Percentiles rank a stretch among this genome's conserved stretches.
phyloP scores from a whole-genome alignment of 2,797 vertebrate genomes.

The Notolepis coatsorum region DNA sequence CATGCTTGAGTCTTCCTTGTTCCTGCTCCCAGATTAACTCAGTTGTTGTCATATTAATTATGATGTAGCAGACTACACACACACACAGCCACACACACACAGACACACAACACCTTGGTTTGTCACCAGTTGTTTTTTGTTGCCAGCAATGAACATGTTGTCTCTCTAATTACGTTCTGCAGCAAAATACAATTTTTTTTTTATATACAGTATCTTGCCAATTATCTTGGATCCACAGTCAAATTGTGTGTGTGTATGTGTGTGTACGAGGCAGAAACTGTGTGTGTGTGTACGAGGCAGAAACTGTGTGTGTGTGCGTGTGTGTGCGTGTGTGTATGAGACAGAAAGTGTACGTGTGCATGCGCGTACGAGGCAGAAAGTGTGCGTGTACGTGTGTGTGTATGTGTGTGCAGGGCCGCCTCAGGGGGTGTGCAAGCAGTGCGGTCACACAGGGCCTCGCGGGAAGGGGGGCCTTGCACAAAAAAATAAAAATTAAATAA shows the following conservation, averaged over 20 bases:
- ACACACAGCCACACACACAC: too few species aligned
- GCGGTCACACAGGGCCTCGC: too few species aligned
- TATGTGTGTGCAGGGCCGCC: neutral
- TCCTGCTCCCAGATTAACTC: conserved; percentile 34
- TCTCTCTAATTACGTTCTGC: conserved; percentile 62
- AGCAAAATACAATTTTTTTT: conserved; percentile 32
- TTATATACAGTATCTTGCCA: conserved; percentile 52
- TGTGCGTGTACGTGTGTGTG: conserved; percentile 1
- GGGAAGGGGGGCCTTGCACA: too few species aligned
- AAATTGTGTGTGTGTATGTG: conserved; percentile 22
- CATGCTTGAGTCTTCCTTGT: conserved; percentile 12
- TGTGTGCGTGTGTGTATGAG: neutral
- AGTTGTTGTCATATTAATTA: conserved; percentile 42
- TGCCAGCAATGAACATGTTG: conserved; percentile 60
- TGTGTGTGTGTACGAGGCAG: neutral
- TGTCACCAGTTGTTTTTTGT: conserved; percentile 65
- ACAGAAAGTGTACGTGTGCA: neutral
- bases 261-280: neutral
- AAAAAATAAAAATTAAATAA: too few species aligned
- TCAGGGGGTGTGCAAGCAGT: neutral
- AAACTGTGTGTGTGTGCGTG: neutral
- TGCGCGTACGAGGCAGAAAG: too few species aligned
- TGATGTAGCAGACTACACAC: conserved; percentile 51
- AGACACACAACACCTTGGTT: conserved; percentile 63
- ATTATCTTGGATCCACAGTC: conserved; percentile 57